Evolutionary conservation across 2,888 invertebrate species (phyloP), one percentile per base, ranked within the genome.

Genomic region (Dromius quadrimaculatus): DNA sequence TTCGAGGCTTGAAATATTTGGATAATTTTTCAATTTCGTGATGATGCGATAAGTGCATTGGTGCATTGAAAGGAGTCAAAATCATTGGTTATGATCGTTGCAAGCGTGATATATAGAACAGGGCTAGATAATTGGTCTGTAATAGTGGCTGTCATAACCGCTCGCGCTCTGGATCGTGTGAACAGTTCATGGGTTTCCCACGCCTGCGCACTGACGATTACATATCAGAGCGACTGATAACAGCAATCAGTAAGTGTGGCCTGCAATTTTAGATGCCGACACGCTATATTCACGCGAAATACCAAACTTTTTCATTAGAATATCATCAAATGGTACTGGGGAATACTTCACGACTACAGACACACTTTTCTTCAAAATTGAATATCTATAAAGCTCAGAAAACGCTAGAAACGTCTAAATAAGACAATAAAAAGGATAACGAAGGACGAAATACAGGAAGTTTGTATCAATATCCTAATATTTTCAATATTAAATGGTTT

Each of bases 51-150:
- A 54, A 54, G 50, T 54, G 15, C 23, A 28, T 3, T 8, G 50
- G 11, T 41, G 41, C 41, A 41, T 15, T 13, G 13, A 41, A 41
- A 15, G 15, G 41, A 41, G 15, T 41, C 13, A 41, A 41, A 41
- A 4, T 13, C 41, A 28, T 28, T n/a, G n/a, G 41, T 41, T 41
- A 41, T 41, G 41, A 47, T 47, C 20, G 22, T 47, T 47, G 19
- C 23, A 15, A 36, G 65, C 54, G 65, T 65, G 65, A 65, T 65
- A 65, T 65, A 65, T 65, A 65, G 65, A 65, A 50, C 65, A 54
- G 20, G 54, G 36, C 38, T 50, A 65, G 43, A 65, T 65, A 65
- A 65, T 65, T 65, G 65, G 65, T 65, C 23, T 20, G 38, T 62
- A 41, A 62, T 54, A 28, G 54, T 38, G 34, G 62, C 62, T 13